These are phyloP conservation scores for Mus spicilegus DNA, from an alignment of 2,113 vertebrate species.

Conservation along the genomic window DNA sequence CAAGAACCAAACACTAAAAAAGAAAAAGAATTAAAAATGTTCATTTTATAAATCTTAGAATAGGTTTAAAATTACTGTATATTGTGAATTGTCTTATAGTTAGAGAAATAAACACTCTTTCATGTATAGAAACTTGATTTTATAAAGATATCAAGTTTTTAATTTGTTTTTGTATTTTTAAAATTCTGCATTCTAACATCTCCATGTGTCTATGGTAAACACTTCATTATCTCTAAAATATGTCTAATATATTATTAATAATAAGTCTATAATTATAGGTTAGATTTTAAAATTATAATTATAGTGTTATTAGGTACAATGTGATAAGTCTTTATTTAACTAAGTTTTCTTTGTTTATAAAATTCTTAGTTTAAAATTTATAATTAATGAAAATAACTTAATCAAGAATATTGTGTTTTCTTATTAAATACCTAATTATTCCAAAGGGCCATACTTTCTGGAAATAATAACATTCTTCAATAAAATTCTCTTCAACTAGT, in stretches of 20 bases:
- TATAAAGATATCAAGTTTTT: neutral
- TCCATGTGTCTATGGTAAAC: neutral
- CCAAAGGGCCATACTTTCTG: neutral
- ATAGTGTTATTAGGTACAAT: neutral
- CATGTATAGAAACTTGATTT: neutral
- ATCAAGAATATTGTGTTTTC: neutral
- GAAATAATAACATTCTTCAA: neutral
- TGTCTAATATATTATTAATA: neutral
- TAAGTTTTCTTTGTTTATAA: conserved; percentile 18
- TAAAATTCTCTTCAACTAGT: neutral
- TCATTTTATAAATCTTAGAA: neutral
- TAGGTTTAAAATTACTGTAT: neutral
- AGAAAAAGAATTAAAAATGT: neutral
- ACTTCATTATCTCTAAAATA: neutral
- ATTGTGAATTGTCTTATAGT: neutral
- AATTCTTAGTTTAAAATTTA: neutral
- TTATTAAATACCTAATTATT: conserved; percentile 8
- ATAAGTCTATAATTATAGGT: neutral
- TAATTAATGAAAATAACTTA: conserved; percentile 8
- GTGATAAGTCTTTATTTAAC: neutral
- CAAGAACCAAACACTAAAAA: neutral
- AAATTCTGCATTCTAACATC: neutral
- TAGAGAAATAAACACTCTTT: neutral
- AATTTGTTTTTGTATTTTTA: neutral
- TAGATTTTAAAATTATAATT: conserved; percentile 2